A percentile compares a stretch with the other conserved stretches of the same genome.
Conservation (phyloP, 1,140 invertebrate species). For the Drosophila ambigua region DNA sequence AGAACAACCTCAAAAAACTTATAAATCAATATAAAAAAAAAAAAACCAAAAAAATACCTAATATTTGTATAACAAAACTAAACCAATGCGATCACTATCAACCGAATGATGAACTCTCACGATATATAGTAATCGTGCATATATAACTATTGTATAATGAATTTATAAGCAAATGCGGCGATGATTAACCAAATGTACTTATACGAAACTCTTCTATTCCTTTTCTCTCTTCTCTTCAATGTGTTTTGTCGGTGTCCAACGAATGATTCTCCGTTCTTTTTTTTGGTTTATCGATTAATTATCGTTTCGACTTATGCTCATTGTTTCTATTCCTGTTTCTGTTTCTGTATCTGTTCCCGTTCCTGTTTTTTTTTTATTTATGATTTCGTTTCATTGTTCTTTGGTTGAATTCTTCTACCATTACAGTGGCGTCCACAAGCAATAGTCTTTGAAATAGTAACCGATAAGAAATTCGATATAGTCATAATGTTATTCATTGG, state of each 20-base stretch:
- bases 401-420: constrained; percentile 53
- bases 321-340: no score
- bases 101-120: constrained; percentile 19
- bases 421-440: constrained; percentile 96
- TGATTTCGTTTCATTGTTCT: constrained; percentile 30
- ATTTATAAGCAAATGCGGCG: constrained; percentile 46
- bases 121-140: constrained; percentile 18
- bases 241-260: constrained; percentile 52
- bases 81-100: constrained; percentile 10
- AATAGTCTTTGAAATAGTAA: constrained; percentile 98
- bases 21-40: constrained; percentile 24
- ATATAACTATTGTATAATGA: constrained; percentile 24
- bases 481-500: constrained; percentile 99
- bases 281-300: neutral
- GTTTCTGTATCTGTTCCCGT: constrained; percentile 3
- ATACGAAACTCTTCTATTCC: constrained; percentile 79
- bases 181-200: constrained; percentile 67
- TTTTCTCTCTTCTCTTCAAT: constrained; percentile 75
- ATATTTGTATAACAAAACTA: constrained; percentile 14
- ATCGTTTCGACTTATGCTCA: no score
- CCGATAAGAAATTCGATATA: constrained; percentile 99
- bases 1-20: constrained; percentile 15
- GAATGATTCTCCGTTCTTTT: constrained; percentile 31
- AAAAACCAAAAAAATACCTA: constrained; percentile 20
- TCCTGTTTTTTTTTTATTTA: constrained; percentile 1